phyloP scores from a whole-genome alignment of 1,140 invertebrate genomes.

The Harpegnathos saltator region DNA sequence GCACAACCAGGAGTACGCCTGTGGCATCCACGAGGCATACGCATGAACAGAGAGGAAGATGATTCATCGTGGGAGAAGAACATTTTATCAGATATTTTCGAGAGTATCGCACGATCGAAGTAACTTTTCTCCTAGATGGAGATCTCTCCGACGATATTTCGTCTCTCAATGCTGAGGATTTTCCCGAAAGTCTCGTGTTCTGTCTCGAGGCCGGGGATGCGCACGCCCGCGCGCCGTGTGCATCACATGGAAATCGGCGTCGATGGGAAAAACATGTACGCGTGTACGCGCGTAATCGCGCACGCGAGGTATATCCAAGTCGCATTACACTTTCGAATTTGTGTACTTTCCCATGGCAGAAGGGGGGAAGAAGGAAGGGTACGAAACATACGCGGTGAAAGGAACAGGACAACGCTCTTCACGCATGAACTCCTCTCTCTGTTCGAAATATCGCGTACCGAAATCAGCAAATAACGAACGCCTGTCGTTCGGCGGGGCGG shows the following conservation, averaged over 20 bases:
- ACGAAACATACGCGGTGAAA: slow-evolving; percentile 43
- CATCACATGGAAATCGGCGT: slow-evolving; percentile 22
- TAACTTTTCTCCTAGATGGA: background rate
- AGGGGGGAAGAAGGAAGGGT: no score
- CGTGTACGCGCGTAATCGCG: slow-evolving; percentile 19
- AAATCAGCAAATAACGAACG: slow-evolving; percentile 58
- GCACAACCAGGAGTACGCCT: no score
- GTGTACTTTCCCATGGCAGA: slow-evolving; percentile 53
- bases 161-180: background rate
- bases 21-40: no score
- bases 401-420: slow-evolving; percentile 52
- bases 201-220: no score
- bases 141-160: background rate
- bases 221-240: no score
- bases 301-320: background rate
- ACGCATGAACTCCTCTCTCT: slow-evolving; percentile 57
- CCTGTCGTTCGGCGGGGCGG: slow-evolving; percentile 13
- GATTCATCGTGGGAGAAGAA: no score
- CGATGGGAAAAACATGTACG: slow-evolving; percentile 42
- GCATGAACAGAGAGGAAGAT: no score
- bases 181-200: background rate
- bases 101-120: background rate
- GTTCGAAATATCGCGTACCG: slow-evolving; percentile 51
- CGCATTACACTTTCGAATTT: slow-evolving; percentile 57
- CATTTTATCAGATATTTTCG: background rate